phyloP scores from a whole-genome alignment of 2,113 vertebrate species.

The Platysternon megacephalum region DNA sequence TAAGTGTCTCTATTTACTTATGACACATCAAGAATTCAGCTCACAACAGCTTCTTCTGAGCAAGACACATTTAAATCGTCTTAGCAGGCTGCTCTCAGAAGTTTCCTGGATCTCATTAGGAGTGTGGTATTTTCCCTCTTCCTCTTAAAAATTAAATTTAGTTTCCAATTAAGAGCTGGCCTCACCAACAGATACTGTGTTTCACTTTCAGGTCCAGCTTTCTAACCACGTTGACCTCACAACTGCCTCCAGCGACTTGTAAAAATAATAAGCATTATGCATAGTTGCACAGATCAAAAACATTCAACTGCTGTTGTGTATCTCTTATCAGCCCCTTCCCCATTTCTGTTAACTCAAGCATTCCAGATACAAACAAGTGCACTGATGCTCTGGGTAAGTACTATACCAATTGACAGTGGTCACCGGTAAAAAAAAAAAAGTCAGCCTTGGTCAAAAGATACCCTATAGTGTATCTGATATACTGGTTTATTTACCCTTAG shows the following conservation, averaged over 20 bases:
- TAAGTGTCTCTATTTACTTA: constrained; percentile 6
- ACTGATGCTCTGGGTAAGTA: background rate
- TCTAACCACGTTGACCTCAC: constrained; percentile 55
- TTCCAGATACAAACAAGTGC: background rate
- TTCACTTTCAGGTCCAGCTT: constrained; percentile 67
- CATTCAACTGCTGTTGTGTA: constrained; percentile 44
- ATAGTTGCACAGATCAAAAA: constrained; percentile 62
- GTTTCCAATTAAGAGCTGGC: constrained; percentile 64
- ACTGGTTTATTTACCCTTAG: background rate
- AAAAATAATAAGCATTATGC: constrained; percentile 61
- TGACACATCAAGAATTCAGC: constrained; percentile 1
- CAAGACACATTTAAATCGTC: constrained; percentile 4
- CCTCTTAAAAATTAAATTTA: constrained; percentile 61
- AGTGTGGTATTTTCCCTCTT: constrained; percentile 59
- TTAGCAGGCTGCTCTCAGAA: constrained; percentile 38
- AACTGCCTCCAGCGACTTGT: constrained; percentile 56
- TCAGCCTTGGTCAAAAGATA: background rate
- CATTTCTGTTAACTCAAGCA: background rate
- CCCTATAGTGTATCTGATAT: background rate
- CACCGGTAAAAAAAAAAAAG: background rate
- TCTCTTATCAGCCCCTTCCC: constrained; percentile 49
- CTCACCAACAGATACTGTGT: constrained; percentile 57
- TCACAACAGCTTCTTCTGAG: constrained; percentile 10
- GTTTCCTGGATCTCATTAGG: constrained; percentile 62
- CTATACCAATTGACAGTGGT: background rate